Evolutionary conservation across 2,113 vertebrate species (phyloP), one percentile per base, ranked within the genome.

Genomic region (Ellobius talpinus): DNA sequence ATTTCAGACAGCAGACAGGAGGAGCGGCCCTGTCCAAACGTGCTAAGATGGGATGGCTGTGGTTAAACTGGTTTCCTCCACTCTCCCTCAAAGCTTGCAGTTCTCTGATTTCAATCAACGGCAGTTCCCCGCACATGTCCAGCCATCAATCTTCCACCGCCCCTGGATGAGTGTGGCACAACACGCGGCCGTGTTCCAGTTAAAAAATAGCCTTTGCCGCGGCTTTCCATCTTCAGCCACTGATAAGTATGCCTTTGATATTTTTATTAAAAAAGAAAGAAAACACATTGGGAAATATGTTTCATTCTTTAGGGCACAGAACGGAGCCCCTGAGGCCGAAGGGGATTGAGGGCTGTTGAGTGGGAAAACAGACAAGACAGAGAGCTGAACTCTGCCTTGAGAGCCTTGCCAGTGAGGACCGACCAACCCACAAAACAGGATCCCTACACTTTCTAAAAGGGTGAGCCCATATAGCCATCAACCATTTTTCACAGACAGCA

Each of bases 101-200:
- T 99, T 99, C 98, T 99, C 99, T 99, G 98, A 99, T 98, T 99
- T 99, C 99, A 99, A 98, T 99, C 99, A 99, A 98, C 96, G 98
- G 98, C 98, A 98, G 98, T 97, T 99, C 98, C 98, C 97, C 97
- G 98, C 98, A 98, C 98, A 98, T 99, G 98, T 98, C 98, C 98
- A 98, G 98, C 98, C 98, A 99, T 99, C 99, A 99, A 99, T 99
- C 99, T 99, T 98, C 97, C 39, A 77, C 97, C 97, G 97, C 95
- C 98, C 97, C 98, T 98, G 98, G 98, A 98, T 98, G 98, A 99
- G 98, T 98, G 98, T 98, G 98, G 98, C 98, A 97, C 98, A 98
- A 98, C 97, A 97, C 98, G 98, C 97, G 98, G 98, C 98, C 61
- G 93, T 98, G 98, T 99, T 98, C 98, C 97, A 97, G 98, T 98